Base-by-base conservation (phyloP, 2,888 invertebrate genomes). In the Tridacna crocea region DNA sequence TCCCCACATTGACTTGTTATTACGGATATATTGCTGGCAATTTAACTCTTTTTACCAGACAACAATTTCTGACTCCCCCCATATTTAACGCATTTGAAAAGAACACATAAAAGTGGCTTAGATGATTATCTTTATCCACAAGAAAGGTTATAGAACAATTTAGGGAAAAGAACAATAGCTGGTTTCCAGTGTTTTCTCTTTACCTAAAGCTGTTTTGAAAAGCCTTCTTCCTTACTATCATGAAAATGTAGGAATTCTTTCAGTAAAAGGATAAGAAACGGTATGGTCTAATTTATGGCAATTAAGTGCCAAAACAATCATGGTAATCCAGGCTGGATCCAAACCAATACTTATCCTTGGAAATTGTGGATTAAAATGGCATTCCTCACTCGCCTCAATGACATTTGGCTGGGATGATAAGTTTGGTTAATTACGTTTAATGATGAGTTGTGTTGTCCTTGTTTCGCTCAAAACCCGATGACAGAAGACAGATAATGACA, bases 301-400 rank as follows among this genome's bases (percentile, higher is more conserved):
- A 61, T 74, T 74, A 61, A 63, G 74, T 47, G 74, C 36, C 61
- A 60, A 74, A 60, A 74, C 60, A 74, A 74, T 60, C 61, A 61
- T 47, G 15, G 60, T 74, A 74, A 74, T 74, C 61, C 63, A 47
- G 1, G 13, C n/a, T 51, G 61, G 46, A 36, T 74, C 46, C 46
- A 47, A 46, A 61, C 46, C 61, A 24, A 74, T 60, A 74, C 46
- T 74, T 74, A 36, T 60, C 46, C 70, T 24, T 12, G 51, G 70
- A 24, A 26, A 70, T n/a, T 4, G 13, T 4, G 12, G 61, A 22
- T 19, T 61, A 61, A 61, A 55, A 55, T 55, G 55, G 55, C 55
- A 55, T 55, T 10, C 15, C 55, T 55, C 55, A 55, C 19, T 19
- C 55, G 19, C 55, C 10, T 19, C 55, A 10, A 55, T 55, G 55